Evolutionary conservation across 2,113 vertebrate genomes (phyloP).

Genomic region (Chaetorhynchus papuensis): DNA sequence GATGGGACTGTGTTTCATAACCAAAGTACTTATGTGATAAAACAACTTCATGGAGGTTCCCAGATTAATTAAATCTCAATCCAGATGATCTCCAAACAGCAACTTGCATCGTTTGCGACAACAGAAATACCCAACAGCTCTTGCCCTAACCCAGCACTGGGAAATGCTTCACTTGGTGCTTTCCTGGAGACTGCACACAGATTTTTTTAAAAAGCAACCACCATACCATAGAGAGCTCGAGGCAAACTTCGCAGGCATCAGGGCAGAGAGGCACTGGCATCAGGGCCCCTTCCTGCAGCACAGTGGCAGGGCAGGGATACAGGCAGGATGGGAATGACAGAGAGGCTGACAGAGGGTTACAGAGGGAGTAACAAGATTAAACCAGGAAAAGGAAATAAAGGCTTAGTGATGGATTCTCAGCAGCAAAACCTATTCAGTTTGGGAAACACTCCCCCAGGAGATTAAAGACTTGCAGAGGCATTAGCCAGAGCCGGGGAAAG

Average conservation of each 20-base stretch:
- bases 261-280: background rate
- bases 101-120: accelerated
- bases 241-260: background rate
- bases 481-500: background rate
- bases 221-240: background rate
- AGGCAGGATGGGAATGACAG: background rate
- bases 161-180: background rate
- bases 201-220: background rate
- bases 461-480: background rate
- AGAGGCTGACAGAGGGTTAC: background rate
- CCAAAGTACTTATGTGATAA: background rate
- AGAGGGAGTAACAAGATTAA: background rate
- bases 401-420: background rate
- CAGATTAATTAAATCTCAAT: background rate
- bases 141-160: background rate
- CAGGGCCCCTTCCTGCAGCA: background rate
- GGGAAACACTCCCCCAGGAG: background rate
- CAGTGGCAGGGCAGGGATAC: accelerated
- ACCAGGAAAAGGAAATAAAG: constrained; percentile 9
- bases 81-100: constrained; percentile 12
- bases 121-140: background rate
- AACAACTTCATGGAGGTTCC: background rate
- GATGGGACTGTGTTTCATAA: background rate
- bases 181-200: background rate
- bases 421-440: background rate